These are phyloP conservation scores for Anthopleura xanthogrammica DNA, from an alignment of 92 coral and sea anemone genomes.

Conservation along the genomic window DNA sequence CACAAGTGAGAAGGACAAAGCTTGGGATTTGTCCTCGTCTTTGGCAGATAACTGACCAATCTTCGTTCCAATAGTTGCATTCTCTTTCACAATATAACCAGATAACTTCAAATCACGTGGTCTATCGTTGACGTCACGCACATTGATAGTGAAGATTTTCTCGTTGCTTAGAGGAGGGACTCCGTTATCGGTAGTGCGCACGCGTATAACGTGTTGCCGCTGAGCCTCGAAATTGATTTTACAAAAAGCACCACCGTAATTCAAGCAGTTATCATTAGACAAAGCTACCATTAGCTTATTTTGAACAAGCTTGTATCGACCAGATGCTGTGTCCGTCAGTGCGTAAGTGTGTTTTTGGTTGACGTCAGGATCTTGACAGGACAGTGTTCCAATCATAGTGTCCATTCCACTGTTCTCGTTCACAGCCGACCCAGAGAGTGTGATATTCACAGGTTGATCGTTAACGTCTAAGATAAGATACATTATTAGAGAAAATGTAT, in stretches of 20 bases:
- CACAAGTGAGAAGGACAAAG: conserved; percentile 45
- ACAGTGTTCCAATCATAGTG: conserved; percentile 57
- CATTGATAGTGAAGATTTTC: conserved; percentile 52
- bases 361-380: conserved; percentile 81
- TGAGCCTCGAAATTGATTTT: conserved; percentile 77
- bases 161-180: conserved; percentile 68
- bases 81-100: conserved; percentile 75
- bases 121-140: conserved; percentile 86
- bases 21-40: conserved; percentile 76
- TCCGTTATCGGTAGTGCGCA: conserved; percentile 92
- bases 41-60: conserved; percentile 71
- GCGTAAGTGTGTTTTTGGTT: conserved; percentile 73
- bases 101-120: conserved; percentile 85
- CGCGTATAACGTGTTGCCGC: conserved; percentile 60
- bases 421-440: conserved; percentile 55
- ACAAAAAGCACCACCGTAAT: conserved; percentile 78
- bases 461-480: conserved; percentile 63
- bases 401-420: conserved; percentile 77
- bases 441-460: conserved; percentile 71
- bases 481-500: too few relatives aligned
- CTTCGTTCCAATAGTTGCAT: conserved; percentile 67
- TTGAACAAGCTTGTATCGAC: conserved; percentile 72
- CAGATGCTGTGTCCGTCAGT: conserved; percentile 67
- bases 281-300: conserved; percentile 69
- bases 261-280: conserved; percentile 63